Percentiles rank a stretch among this genome's conserved stretches.
Conservation (phyloP, 2,888 invertebrate genomes). For the Dynastes maya region DNA sequence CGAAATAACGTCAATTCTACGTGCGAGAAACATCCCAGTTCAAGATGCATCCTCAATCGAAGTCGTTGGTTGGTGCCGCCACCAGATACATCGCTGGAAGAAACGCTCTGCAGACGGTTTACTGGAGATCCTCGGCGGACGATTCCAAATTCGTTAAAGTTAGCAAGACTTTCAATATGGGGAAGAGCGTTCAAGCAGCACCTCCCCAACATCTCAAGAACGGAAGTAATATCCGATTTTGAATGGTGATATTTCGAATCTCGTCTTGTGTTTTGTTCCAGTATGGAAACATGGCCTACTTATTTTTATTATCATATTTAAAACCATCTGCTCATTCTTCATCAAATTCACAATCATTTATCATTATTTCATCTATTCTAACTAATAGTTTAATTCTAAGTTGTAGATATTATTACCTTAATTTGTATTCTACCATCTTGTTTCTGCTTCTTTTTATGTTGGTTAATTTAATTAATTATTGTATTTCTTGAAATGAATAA, state of each 20-base stretch:
- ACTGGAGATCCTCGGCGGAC: constrained; percentile 77
- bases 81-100: constrained; percentile 82
- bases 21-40: background rate
- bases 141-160: constrained; percentile 64
- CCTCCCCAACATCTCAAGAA: constrained; percentile 21
- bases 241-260: constrained; percentile 3
- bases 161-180: constrained; percentile 65
- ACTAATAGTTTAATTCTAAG: no score
- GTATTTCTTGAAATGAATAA: no score
- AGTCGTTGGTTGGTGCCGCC: constrained; percentile 78
- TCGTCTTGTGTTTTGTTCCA: background rate
- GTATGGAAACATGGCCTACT: background rate
- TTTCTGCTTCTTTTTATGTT: no score
- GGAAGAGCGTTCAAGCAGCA: constrained; percentile 41
- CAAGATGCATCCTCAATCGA: constrained; percentile 67
- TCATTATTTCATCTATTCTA: no score
- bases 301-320: background rate
- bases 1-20: background rate
- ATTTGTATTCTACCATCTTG: no score
- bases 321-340: no score
- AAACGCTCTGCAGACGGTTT: constrained; percentile 84
- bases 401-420: no score
- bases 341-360: no score
- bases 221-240: constrained; percentile 28
- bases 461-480: no score